Evolutionary conservation across 1,140 invertebrate genomes (phyloP).

Genomic region (Planococcus citri): DNA sequence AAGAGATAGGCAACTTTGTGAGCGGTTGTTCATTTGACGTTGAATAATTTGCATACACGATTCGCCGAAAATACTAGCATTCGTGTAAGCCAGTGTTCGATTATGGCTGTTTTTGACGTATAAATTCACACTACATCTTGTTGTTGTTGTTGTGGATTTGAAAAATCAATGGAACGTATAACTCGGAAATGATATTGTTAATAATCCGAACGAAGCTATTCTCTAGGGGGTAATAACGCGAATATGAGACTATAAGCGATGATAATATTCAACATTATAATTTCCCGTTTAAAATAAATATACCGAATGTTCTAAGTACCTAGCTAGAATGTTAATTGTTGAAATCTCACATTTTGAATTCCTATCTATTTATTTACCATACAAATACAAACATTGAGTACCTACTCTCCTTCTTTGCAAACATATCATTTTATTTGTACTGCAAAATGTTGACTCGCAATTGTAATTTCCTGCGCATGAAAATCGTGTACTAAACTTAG

Average conservation of each 20-base stretch:
- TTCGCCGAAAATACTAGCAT: background rate
- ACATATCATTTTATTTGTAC: too few species aligned
- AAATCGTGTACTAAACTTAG: too few species aligned
- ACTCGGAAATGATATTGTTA: background rate
- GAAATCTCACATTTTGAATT: background rate
- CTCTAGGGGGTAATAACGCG: background rate
- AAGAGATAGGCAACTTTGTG: background rate
- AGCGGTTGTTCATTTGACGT: background rate
- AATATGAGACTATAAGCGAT: background rate
- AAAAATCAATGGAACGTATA: background rate
- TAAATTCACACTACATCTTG: background rate
- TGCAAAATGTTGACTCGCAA: too few species aligned
- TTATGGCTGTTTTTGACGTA: background rate
- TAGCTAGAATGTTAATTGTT: background rate
- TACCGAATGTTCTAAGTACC: background rate
- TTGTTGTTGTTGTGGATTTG: background rate
- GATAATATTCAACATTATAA: background rate
- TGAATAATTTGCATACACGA: background rate
- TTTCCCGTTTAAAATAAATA: background rate
- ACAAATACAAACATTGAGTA: too few species aligned
- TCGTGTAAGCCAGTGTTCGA: too few species aligned
- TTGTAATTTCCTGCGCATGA: too few species aligned
- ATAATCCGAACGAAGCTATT: background rate
- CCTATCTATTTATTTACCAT: too few species aligned
- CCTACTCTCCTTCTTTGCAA: too few species aligned